Evolutionary conservation across 2,888 invertebrate genomes (phyloP).

Genomic region (Podabrus alpinus): DNA sequence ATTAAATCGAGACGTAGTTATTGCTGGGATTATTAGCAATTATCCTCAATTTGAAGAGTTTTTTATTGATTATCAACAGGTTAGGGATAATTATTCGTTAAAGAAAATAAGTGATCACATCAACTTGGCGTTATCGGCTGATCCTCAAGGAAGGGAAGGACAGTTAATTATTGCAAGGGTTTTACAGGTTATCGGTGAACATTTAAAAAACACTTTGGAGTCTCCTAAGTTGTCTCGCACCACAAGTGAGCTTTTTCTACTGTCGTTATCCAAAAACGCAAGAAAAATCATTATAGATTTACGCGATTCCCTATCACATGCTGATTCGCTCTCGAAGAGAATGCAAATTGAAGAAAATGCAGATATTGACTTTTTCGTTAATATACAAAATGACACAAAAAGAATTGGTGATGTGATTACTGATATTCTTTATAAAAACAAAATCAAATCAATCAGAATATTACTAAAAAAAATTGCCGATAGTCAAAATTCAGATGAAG

Average conservation of each 20-base stretch:
- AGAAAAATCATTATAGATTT: background rate
- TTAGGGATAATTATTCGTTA: background rate
- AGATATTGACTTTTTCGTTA: background rate
- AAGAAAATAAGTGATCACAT: background rate
- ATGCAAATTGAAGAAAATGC: background rate
- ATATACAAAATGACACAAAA: background rate
- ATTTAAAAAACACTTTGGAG: background rate
- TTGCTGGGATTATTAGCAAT: background rate
- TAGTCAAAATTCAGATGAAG: background rate
- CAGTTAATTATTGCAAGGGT: background rate
- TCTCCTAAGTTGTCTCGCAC: background rate
- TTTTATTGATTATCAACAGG: background rate
- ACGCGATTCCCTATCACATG: background rate
- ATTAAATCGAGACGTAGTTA: background rate
- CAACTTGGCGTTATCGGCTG: background rate
- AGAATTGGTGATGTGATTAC: background rate
- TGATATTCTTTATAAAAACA: background rate
- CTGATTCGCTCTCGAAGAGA: background rate
- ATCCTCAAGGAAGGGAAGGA: background rate
- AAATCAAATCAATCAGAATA: background rate
- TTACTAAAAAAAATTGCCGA: background rate
- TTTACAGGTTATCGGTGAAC: background rate
- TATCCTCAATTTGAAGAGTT: background rate
- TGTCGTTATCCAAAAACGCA: background rate
- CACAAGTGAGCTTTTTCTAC: background rate